Conservation (phyloP, 2,113 vertebrate species). For the Nycticryphes semicollaris region DNA sequence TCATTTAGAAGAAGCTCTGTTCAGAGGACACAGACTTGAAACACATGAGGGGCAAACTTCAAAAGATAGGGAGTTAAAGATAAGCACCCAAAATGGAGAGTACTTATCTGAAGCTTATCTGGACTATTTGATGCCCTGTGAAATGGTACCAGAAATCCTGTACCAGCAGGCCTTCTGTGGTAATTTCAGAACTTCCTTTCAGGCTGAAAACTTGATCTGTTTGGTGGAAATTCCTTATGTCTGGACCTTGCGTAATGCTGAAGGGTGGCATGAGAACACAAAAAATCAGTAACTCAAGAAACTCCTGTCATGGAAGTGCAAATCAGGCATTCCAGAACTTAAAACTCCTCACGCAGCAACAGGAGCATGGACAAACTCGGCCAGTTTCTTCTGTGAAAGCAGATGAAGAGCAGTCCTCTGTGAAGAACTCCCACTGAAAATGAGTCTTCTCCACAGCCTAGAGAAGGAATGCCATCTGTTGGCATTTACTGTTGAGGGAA, state of each 20-base stretch:
- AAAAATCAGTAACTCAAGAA: background rate
- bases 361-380: background rate
- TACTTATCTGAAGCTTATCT: background rate
- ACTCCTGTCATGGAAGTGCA: background rate
- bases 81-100: background rate
- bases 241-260: background rate
- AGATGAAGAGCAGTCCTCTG: background rate
- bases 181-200: background rate
- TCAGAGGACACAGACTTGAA: background rate
- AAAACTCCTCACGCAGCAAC: background rate
- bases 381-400: background rate
- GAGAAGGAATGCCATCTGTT: background rate
- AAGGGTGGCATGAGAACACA: background rate
- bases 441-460: background rate
- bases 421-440: background rate
- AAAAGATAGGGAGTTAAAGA: background rate
- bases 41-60: background rate
- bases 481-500: background rate
- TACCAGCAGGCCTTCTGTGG: background rate
- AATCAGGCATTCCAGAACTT: background rate
- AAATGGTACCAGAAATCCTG: background rate
- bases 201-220: background rate
- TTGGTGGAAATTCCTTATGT: background rate
- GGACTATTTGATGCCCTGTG: background rate
- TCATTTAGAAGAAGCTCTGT: background rate